These are phyloP conservation scores for Nebria brevicollis DNA, from an alignment of 2,888 invertebrate genomes.

Conservation along the genomic window DNA sequence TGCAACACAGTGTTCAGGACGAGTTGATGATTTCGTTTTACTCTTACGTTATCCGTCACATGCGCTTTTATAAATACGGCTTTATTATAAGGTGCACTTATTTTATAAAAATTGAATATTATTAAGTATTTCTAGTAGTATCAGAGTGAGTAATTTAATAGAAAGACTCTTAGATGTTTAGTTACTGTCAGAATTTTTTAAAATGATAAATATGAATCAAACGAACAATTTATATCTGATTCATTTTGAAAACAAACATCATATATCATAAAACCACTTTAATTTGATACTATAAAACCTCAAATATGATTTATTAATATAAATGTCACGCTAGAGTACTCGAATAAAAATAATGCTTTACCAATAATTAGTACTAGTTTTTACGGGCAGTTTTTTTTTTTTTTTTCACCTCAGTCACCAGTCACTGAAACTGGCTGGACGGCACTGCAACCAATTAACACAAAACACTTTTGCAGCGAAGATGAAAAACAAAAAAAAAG, in stretches of 20 bases:
- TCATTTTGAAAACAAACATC: background rate
- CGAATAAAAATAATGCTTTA: constrained; percentile 1
- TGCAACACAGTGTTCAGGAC: background rate
- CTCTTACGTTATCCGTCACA: background rate
- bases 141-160: too few species aligned
- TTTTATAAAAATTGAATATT: background rate
- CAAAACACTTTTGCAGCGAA: constrained; percentile 21
- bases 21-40: background rate
- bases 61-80: background rate
- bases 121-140: background rate
- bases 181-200: too few species aligned
- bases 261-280: background rate
- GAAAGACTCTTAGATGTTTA: too few species aligned
- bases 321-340: background rate
- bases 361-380: background rate
- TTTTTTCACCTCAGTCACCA: background rate
- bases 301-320: background rate
- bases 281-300: background rate
- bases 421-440: background rate
- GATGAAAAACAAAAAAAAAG: constrained; percentile 26
- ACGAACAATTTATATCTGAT: background rate
- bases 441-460: constrained; percentile 30
- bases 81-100: background rate
- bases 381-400: background rate
- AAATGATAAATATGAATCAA: background rate